phyloP scores from a whole-genome alignment of 2,113 vertebrate genomes.

The Hirundichthys speculiger region DNA sequence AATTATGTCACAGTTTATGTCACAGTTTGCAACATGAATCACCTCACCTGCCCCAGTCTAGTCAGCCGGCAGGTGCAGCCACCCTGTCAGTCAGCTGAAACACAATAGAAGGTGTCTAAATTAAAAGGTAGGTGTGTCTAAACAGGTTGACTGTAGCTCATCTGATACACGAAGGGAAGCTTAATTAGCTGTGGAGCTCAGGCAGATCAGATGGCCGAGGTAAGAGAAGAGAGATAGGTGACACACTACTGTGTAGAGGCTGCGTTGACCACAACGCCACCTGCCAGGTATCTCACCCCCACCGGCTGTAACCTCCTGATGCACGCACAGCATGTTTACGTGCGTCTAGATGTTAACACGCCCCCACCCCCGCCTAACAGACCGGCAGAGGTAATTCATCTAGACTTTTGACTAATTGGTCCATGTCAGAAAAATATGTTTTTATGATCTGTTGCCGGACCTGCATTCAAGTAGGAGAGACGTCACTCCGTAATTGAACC shows the following conservation, averaged over 20 bases:
- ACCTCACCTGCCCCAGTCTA: not conserved
- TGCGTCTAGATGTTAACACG: conserved; percentile 4
- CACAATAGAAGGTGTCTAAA: conserved; percentile 59
- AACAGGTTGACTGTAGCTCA: conserved; percentile 69
- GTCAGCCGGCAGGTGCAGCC: conserved; percentile 51
- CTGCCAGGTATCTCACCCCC: conserved; percentile 45
- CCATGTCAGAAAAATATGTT: conserved; percentile 43
- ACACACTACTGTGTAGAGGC: conserved; percentile 60
- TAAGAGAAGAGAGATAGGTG: conserved; percentile 50
- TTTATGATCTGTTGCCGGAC: conserved; percentile 53
- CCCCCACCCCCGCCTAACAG: not conserved
- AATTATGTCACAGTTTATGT: not conserved
- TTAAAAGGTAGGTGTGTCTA: conserved; percentile 72
- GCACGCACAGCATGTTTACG: conserved; percentile 3
- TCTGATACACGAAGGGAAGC: conserved; percentile 51
- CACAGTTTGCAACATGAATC: conserved; percentile 18
- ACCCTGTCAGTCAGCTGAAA: conserved; percentile 45
- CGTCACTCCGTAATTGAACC: conserved; percentile 69
- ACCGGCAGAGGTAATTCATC: conserved; percentile 15
- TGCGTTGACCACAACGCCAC: conserved; percentile 61
- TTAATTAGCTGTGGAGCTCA: conserved; percentile 50
- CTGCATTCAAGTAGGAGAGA: conserved; percentile 42
- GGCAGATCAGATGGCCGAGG: conserved; percentile 66
- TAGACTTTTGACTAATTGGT: conserved; percentile 28
- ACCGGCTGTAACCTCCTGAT: conserved; percentile 17